Base-by-base conservation (phyloP, 2,113 vertebrate species). In the Gopherus flavomarginatus region DNA sequence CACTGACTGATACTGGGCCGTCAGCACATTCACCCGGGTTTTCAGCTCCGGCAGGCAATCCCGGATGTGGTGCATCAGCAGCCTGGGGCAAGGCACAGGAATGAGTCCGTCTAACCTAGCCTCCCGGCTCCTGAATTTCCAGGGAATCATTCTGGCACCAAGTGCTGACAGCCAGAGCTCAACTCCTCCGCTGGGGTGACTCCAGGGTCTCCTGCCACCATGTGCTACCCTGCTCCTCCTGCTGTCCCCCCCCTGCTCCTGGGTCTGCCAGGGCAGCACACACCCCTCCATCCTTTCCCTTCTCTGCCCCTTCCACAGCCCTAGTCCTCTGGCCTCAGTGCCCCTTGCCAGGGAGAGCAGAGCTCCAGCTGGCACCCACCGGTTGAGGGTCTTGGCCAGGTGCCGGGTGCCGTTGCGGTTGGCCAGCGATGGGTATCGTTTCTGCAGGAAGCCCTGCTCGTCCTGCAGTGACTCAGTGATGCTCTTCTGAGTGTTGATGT, bases 1-100 rank as follows among this genome's bases (percentile, higher is more conserved):
- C 44, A 97, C 96, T 2, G 98, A 85, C 97, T 99, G 98, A 97
- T 98, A 98, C 97, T 99, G 98, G 56, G 98, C 59, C 5, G 90
- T 98, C 81, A 99, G 96, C 90, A 98, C 97, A 0, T 98, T 98
- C 96, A 99, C 98, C 5, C 98, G 93, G 29, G 98, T 98, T 96
- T 98, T 98, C 47, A 99, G 97, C 65, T 98, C 98, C 6, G 98
- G 98, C 83, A 99, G 98, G 93, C 98, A 99, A 95, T 98, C 98
- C 3, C 98, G 96, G 96, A 98, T 99, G 97, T 99, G 98, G 94
- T 98, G 98, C 98, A 99, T 98, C 83, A 98, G 97, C 49, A 98
- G 95, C 52, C 98, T 95, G 50, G 10, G 52, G 35, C 35, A 17
- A 49, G 27, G 81, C 52, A 53, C 44, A 42, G 80, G 56, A 57